Conservation (phyloP, 2,797 vertebrate species). For the Propithecus deckenii region DNA sequence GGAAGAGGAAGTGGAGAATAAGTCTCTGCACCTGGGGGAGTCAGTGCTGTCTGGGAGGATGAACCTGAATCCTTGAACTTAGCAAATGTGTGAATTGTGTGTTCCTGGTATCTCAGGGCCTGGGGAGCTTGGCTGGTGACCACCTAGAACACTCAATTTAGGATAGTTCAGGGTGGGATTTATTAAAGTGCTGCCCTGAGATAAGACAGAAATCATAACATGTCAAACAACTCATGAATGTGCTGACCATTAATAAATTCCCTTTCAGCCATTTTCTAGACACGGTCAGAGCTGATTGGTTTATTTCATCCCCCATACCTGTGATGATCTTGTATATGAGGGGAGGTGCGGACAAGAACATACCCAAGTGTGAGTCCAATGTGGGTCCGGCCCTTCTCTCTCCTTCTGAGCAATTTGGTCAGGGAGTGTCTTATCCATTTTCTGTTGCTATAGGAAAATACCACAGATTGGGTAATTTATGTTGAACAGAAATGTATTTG, state of each 20-base stretch:
- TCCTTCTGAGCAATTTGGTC: background rate
- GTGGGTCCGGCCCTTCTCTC: background rate
- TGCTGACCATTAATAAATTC: background rate
- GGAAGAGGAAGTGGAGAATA: background rate
- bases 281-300: background rate
- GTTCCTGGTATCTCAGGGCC: background rate
- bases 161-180: background rate
- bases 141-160: too few species aligned
- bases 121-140: background rate
- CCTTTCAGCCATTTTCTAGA: background rate
- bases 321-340: background rate
- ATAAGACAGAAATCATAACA: background rate
- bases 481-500: too few species aligned
- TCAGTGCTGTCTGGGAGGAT: too few species aligned
- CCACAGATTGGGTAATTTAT: too few species aligned
- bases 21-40: background rate
- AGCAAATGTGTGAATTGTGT: background rate
- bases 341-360: too few species aligned
- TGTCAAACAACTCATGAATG: background rate
- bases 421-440: too few species aligned
- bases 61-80: background rate
- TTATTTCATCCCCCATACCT: background rate
- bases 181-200: background rate
- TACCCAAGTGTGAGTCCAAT: background rate
- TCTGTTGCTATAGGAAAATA: too few species aligned